Evolutionary conservation across 2,888 invertebrate species (phyloP).

Genomic region (Diplazon laetatorius): DNA sequence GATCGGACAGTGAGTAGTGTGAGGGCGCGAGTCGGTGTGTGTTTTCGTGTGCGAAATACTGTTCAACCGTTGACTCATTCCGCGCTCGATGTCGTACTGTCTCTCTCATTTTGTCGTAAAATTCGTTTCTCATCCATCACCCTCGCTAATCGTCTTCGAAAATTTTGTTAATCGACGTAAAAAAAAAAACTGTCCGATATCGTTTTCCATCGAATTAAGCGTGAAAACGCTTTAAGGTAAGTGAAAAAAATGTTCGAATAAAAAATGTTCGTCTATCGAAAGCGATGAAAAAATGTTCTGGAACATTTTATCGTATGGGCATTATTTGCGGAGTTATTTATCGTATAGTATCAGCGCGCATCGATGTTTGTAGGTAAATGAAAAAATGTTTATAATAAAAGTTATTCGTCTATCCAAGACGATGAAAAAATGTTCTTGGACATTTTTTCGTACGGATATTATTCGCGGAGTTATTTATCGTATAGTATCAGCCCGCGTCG

Average conservation of each 20-base stretch:
- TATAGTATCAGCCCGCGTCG: no score
- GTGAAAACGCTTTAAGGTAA: no score
- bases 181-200: no score
- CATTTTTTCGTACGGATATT: not conserved
- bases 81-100: slow-evolving; percentile 1
- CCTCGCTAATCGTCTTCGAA: no score
- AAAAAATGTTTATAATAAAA: no score
- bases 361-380: no score
- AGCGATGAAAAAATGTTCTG: not conserved
- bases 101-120: slow-evolving; percentile 9
- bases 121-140: not conserved
- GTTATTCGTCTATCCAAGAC: not conserved
- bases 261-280: not conserved
- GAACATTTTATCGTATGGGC: not conserved
- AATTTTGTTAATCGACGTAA: no score
- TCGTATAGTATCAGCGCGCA: no score
- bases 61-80: slow-evolving; percentile 1
- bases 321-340: slow-evolving; percentile 12
- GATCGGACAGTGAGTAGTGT: no score
- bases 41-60: not conserved
- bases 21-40: slow-evolving; percentile 11
- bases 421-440: not conserved
- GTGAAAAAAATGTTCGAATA: no score
- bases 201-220: no score
- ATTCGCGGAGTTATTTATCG: slow-evolving; percentile 7